These are phyloP conservation scores for Otus sunia DNA, from an alignment of 2,113 vertebrate species.

Conservation along the genomic window DNA sequence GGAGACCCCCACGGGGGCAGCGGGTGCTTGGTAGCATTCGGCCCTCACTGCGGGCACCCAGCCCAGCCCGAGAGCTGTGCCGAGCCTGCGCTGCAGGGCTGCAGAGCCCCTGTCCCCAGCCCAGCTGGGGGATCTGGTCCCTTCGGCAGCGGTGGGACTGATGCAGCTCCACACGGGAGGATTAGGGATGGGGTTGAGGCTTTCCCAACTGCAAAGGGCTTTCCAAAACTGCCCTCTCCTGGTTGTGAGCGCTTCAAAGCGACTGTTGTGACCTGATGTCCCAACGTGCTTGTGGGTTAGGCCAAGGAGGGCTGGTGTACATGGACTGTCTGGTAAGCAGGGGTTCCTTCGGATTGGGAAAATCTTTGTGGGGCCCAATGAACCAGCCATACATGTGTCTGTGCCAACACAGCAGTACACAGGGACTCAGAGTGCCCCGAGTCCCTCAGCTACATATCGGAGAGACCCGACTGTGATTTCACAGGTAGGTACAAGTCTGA, in stretches of 20 bases:
- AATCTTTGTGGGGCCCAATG: neutral
- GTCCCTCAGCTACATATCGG: rapidly evolving
- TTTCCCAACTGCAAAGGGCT: neutral
- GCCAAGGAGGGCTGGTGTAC: neutral
- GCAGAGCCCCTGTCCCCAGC: neutral
- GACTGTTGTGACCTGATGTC: rapidly evolving
- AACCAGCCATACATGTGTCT: rapidly evolving
- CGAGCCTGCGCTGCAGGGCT: neutral
- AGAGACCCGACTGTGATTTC: neutral
- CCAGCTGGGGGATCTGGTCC: neutral
- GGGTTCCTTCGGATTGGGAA: neutral
- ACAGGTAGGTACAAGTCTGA: neutral
- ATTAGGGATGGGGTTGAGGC: rapidly evolving
- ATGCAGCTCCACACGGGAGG: rapidly evolving
- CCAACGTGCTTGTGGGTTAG: rapidly evolving
- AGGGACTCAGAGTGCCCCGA: rapidly evolving
- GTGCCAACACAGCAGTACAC: rapidly evolving
- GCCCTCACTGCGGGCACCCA: neutral
- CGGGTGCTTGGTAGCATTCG: too few species aligned
- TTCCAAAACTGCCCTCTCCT: neutral
- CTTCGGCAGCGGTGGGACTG: rapidly evolving
- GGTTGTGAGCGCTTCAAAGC: neutral
- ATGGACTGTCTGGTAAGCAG: rapidly evolving
- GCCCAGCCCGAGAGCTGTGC: neutral
- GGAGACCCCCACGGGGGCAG: too few species aligned